A percentile compares a stretch with the other conserved stretches of the same genome.
Conservation (phyloP, 2,888 invertebrate species). For the Calephelis perditalis region DNA sequence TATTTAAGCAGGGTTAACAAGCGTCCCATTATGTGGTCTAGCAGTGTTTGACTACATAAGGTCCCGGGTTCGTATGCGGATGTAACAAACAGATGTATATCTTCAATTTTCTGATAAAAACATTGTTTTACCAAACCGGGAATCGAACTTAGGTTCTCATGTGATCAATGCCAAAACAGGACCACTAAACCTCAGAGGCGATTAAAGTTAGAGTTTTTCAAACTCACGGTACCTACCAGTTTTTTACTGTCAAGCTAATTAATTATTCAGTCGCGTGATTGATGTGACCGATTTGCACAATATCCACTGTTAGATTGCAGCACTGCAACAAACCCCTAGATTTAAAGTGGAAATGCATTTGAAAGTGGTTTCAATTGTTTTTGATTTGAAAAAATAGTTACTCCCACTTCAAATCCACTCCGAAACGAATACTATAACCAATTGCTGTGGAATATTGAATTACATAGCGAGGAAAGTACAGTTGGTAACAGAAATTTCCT, state of each 20-base stretch:
- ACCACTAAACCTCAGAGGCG: no score
- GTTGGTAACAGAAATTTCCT: neutral
- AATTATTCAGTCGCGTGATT: conserved; percentile 4
- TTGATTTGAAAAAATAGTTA: conserved; percentile 6
- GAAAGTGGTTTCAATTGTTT: conserved; percentile 5
- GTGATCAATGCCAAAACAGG: no score
- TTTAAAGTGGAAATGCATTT: conserved; percentile 5
- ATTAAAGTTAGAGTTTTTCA: neutral
- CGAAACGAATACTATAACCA: neutral
- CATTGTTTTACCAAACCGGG: no score
- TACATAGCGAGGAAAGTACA: neutral
- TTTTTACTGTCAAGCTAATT: conserved; percentile 2
- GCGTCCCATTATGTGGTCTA: no score
- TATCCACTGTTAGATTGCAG: neutral
- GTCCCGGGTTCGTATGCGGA: no score
- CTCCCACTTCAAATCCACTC: conserved; percentile 3
- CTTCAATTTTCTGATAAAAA: no score
- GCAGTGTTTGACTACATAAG: no score
- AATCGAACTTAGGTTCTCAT: no score
- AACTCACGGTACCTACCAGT: neutral
- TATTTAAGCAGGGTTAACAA: no score
- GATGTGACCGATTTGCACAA: conserved; percentile 8
- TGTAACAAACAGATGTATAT: no score
- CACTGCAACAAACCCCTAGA: neutral
- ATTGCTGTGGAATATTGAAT: conserved; percentile 6